These are phyloP conservation scores for Phasia obesa DNA, from an alignment of 2,888 invertebrate genomes.

Conservation along the genomic window DNA sequence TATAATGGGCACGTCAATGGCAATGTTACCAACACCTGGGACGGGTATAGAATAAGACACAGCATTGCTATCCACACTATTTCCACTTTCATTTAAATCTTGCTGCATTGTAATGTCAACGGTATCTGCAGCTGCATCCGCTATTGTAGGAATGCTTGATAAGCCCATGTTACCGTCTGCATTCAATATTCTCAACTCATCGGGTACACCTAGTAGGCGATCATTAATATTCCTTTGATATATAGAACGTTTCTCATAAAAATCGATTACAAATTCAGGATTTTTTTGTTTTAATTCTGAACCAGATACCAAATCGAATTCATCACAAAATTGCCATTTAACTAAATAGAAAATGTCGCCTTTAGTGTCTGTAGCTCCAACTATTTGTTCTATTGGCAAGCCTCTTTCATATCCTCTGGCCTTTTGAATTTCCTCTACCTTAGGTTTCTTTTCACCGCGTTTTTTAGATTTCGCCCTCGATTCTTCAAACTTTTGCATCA, in stretches of 20 bases:
- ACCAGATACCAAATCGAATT: slow-evolving; percentile 86
- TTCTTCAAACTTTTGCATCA: slow-evolving; percentile 93
- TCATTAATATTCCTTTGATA: slow-evolving; percentile 79
- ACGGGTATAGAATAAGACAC: slow-evolving; percentile 80
- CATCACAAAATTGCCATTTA: slow-evolving; percentile 90
- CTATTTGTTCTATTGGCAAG: slow-evolving; percentile 91
- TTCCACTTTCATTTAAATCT: slow-evolving; percentile 62
- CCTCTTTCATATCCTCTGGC: slow-evolving; percentile 90
- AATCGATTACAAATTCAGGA: slow-evolving; percentile 86
- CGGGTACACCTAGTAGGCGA: slow-evolving; percentile 77
- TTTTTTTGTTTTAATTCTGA: slow-evolving; percentile 85
- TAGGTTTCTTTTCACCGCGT: slow-evolving; percentile 83
- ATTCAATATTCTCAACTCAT: slow-evolving; percentile 76
- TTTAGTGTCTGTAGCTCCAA: slow-evolving; percentile 94
- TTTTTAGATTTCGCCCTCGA: slow-evolving; percentile 85
- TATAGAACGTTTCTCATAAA: slow-evolving; percentile 85
- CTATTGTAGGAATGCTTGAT: slow-evolving; percentile 7
- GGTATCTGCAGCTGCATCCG: slow-evolving; percentile 54
- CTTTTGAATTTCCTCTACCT: slow-evolving; percentile 85
- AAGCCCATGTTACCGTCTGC: slow-evolving; percentile 55
- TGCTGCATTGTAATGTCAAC: slow-evolving; percentile 54
- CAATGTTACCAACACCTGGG: slow-evolving; percentile 79
- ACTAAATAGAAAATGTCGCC: slow-evolving; percentile 94
- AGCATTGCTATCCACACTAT: slow-evolving; percentile 72
- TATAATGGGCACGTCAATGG: slow-evolving; percentile 78